Conservation (phyloP, 2,113 vertebrate genomes). For the Potamarius usumacintae region DNA sequence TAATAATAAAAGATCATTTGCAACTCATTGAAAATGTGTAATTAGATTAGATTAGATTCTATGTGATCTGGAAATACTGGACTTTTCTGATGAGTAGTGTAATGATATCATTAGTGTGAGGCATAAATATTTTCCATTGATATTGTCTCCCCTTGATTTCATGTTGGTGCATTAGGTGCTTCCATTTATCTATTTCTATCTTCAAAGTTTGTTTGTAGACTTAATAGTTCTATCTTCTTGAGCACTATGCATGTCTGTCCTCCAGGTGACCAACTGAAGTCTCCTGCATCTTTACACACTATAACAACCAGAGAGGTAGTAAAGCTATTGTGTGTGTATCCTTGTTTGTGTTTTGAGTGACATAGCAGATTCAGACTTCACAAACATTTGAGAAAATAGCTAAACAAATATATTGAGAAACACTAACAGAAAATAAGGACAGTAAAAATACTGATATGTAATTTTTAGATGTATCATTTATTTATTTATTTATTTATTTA, state of each 20-base stretch:
- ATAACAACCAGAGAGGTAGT: background rate
- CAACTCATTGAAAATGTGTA: background rate
- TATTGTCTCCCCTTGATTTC: background rate
- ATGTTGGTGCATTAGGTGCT: background rate
- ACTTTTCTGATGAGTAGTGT: background rate
- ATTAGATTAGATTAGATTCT: background rate
- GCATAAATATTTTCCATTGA: background rate
- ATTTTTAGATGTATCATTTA: background rate
- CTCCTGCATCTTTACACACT: background rate
- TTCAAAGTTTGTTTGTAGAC: too few relatives aligned
- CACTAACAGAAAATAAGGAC: background rate
- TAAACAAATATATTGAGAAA: background rate
- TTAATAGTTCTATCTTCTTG: background rate
- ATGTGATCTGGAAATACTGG: background rate
- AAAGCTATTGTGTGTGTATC: background rate
- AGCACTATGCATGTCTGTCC: background rate
- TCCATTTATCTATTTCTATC: background rate
- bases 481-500: background rate
- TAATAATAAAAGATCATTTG: background rate
- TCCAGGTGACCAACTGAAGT: background rate
- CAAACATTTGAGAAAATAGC: background rate
- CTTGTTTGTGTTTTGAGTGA: background rate
- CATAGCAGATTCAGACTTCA: background rate
- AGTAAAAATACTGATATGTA: background rate
- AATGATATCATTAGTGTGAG: background rate